Evolutionary conservation across 2,888 invertebrate species (phyloP).

Genomic region (Plusia festucae): DNA sequence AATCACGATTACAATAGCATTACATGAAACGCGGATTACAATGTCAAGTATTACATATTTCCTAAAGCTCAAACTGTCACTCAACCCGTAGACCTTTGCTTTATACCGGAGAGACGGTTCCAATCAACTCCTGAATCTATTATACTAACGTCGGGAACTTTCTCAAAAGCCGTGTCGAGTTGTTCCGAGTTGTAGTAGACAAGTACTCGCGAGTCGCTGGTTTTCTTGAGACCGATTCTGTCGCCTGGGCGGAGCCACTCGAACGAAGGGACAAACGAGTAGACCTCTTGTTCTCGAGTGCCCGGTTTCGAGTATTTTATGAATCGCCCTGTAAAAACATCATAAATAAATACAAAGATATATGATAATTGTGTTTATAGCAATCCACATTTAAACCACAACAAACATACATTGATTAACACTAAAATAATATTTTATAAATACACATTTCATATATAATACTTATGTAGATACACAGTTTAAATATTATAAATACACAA

Average conservation of each 20-base stretch:
- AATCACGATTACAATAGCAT: slow-evolving; percentile 34
- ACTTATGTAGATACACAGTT: too few relatives aligned
- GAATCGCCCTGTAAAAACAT: slow-evolving; percentile 70
- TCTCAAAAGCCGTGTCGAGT: slow-evolving; percentile 92
- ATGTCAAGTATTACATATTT: slow-evolving; percentile 52
- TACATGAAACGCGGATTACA: slow-evolving; percentile 43
- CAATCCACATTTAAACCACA: neutral
- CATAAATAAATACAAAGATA: slow-evolving; percentile 10
- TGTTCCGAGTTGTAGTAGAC: slow-evolving; percentile 95
- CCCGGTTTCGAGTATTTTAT: slow-evolving; percentile 74
- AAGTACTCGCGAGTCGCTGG: slow-evolving; percentile 91
- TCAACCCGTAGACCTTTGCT: slow-evolving; percentile 42
- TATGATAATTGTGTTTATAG: neutral
- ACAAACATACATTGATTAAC: neutral
- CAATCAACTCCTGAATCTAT: slow-evolving; percentile 17
- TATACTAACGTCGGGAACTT: slow-evolving; percentile 92
- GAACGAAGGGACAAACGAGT: slow-evolving; percentile 87
- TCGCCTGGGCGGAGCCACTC: slow-evolving; percentile 95
- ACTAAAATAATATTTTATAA: neutral
- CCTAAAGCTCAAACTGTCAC: slow-evolving; percentile 53
- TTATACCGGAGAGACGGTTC: slow-evolving; percentile 22
- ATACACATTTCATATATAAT: too few relatives aligned
- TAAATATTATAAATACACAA: neutral
- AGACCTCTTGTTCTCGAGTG: slow-evolving; percentile 65
- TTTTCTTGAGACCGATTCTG: slow-evolving; percentile 93